Evolutionary conservation across 2,888 invertebrate genomes (phyloP), one percentile per base, ranked within the genome.

Genomic region (Patella pellucida): DNA sequence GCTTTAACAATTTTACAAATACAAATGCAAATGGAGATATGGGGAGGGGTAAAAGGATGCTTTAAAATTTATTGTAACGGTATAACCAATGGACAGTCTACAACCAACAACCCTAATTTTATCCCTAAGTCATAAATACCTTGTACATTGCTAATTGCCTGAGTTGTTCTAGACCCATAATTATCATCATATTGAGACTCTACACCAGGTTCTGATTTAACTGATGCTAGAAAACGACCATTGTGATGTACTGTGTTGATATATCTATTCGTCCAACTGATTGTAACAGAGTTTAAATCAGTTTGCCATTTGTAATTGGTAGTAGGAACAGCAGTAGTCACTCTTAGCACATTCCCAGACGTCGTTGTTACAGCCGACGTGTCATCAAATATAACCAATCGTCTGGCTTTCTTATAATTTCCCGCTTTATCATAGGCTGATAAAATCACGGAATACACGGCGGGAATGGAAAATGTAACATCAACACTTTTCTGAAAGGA

Each of bases 171-270:
- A 23, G 15, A 69, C 15, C 76, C 75, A 16, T 76, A 75, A 41
- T 69, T 69, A 70, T 79, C 79, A 56, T 79, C 79, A 68, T 79
- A 79, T 19, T 16, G 54, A 27, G 68, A 69, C 12, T 52, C 62
- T 50, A 77, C 56, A n/a, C 73, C 76, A 41, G 52, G 27, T 16
- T 71, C 69, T 16, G 73, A 3, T 5, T 19, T 73, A 56, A 41
- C 19, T 11, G 62, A 11, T 23, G 62, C 62, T 1, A 62, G 62
- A 19, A 62, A 62, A 12, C 23, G 19, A 14, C 62, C 62, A 14
- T 23, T 62, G 11, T 62, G 62, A 23, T 62, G 62, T 23, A 62
- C 11, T 14, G 23, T 3, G 23, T 62, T 62, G 23, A 62, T 62
- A 23, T 62, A 62, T 62, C 62, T 62, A 15, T 62, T 23, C 1